Evolutionary conservation across 92 coral and sea anemone species (phyloP).

Genomic region (Umimayanthus chanpuru): DNA sequence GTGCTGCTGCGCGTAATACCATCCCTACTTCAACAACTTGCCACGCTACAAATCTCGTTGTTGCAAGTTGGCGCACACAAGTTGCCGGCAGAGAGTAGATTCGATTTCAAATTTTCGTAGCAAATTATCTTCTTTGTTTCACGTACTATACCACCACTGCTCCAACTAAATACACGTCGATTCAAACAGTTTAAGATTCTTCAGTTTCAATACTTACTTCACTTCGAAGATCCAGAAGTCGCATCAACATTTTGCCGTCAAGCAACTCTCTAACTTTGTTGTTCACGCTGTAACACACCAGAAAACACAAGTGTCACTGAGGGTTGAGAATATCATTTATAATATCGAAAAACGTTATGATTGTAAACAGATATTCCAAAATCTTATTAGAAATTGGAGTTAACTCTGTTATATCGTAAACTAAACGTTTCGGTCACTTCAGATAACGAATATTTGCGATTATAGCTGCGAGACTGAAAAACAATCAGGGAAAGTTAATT

Average conservation of each 20-base stretch:
- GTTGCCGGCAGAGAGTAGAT: not conserved
- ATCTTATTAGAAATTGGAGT: too few relatives aligned
- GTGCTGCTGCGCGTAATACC: too few relatives aligned
- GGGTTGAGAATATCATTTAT: too few relatives aligned
- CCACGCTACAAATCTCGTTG: not conserved
- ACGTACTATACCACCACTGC: not conserved
- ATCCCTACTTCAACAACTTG: not conserved
- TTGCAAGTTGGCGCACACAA: not conserved
- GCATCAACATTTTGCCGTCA: conserved; percentile 62
- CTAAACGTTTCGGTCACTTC: too few relatives aligned
- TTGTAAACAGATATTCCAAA: too few relatives aligned
- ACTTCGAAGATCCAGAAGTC: conserved; percentile 65
- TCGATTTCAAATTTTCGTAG: not conserved
- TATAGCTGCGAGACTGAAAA: too few relatives aligned
- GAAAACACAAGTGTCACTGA: too few relatives aligned
- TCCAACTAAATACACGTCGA: not conserved
- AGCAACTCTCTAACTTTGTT: conserved; percentile 47
- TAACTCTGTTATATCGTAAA: too few relatives aligned
- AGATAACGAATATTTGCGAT: too few relatives aligned
- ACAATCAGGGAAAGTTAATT: too few relatives aligned
- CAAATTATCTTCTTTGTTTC: not conserved
- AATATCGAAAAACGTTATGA: too few relatives aligned
- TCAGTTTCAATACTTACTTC: conserved; percentile 57
- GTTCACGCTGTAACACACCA: conserved; percentile 50
- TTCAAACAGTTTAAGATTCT: not conserved